Conservation (phyloP, 2,888 invertebrate genomes). For the Chaetogeoica ovagalla region DNA sequence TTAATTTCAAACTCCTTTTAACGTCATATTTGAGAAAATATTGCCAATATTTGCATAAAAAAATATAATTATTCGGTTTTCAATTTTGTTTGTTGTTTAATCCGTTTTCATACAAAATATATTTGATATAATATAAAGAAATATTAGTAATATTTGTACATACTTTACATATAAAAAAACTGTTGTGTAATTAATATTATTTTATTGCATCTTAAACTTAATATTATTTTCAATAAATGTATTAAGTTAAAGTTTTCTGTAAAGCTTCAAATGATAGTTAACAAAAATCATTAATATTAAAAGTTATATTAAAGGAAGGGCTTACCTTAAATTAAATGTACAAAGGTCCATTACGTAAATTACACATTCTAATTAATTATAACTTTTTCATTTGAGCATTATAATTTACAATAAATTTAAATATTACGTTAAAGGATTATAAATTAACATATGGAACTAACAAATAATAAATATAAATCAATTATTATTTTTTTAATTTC, state of each 20-base stretch:
- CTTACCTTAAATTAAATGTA: neutral
- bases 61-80: too few relatives aligned
- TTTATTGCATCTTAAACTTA: too few relatives aligned
- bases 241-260: neutral
- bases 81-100: too few relatives aligned
- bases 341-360: conserved; percentile 8
- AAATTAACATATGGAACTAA: neutral
- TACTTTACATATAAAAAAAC: too few relatives aligned
- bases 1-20: too few relatives aligned
- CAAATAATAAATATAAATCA: neutral
- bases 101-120: too few relatives aligned
- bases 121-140: too few relatives aligned
- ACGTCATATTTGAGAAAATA: too few relatives aligned
- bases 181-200: too few relatives aligned
- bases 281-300: conserved; percentile 7
- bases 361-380: conserved; percentile 13
- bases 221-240: neutral
- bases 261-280: neutral
- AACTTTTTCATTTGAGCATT: neutral
- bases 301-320: neutral
- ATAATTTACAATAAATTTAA: neutral
- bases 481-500: neutral
- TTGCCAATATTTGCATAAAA: too few relatives aligned
- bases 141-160: too few relatives aligned
- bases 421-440: neutral